Evolutionary conservation across 2,888 invertebrate genomes (phyloP).

Genomic region (Protula sp.): DNA sequence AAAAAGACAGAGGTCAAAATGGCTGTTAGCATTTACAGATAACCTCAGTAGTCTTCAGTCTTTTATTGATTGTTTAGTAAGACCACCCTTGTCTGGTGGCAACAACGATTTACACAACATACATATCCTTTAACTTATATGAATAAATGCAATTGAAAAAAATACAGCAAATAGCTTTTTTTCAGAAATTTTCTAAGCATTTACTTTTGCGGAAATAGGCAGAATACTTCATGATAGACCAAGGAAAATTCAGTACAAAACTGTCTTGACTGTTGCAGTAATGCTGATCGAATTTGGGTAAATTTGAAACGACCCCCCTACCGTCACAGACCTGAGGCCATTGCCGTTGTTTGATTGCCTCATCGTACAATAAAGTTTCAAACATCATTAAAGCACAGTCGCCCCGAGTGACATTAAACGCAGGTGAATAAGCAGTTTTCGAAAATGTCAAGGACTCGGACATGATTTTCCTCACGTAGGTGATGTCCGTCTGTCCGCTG

Average conservation of each 20-base stretch:
- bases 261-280: not conserved
- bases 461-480: not conserved
- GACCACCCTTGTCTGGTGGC: no score
- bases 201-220: not conserved
- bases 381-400: not conserved
- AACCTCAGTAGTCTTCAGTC: no score
- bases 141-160: no score
- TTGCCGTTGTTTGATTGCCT: not conserved
- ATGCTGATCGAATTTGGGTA: not conserved
- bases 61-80: no score
- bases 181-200: no score
- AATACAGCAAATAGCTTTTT: no score
- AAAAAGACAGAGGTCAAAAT: no score
- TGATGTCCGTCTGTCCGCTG: not conserved
- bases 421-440: not conserved
- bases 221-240: not conserved
- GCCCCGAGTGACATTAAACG: not conserved
- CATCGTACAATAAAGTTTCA: not conserved
- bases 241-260: not conserved
- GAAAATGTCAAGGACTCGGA: not conserved
- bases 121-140: no score
- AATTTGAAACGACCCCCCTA: not conserved
- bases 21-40: no score
- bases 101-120: no score
- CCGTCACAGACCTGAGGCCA: not conserved